phyloP scores from a whole-genome alignment of 1,140 invertebrate species.

The Tribolium madens region DNA sequence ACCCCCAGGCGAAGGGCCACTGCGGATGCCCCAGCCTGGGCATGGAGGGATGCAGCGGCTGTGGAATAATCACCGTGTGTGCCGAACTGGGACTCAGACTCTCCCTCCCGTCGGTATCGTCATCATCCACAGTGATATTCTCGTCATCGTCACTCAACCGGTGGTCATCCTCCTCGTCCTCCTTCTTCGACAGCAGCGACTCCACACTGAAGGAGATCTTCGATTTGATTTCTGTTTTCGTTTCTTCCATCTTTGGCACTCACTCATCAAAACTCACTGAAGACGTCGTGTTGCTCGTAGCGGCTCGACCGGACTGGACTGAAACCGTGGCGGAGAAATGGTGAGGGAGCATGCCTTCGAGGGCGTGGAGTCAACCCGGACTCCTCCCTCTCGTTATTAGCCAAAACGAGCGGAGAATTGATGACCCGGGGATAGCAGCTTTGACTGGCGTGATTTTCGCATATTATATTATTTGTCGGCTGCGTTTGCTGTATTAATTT shows the following conservation, averaged over 20 bases:
- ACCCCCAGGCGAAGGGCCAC: constrained; percentile 62
- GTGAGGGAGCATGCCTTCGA: constrained; percentile 53
- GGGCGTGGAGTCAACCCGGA: constrained; percentile 47
- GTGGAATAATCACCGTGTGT: constrained; percentile 62
- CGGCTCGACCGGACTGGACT: constrained; percentile 53
- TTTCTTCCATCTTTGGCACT: constrained; percentile 59
- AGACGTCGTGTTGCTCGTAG: constrained; percentile 47
- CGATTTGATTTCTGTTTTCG: constrained; percentile 62
- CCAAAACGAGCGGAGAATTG: constrained; percentile 58
- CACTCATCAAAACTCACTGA: constrained; percentile 29
- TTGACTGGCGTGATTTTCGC: constrained; percentile 59
- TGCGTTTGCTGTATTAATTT: constrained; percentile 58
- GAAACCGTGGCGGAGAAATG: neutral
- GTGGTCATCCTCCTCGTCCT: constrained; percentile 53
- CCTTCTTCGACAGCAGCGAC: constrained; percentile 59
- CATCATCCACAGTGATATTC: constrained; percentile 62
- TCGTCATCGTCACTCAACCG: constrained; percentile 60
- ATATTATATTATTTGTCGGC: constrained; percentile 63
- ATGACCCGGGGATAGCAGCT: constrained; percentile 56
- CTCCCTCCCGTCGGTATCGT: constrained; percentile 60
- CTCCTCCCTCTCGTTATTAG: constrained; percentile 58
- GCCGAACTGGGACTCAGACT: constrained; percentile 61
- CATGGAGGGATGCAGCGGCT: constrained; percentile 64
- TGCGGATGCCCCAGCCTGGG: constrained; percentile 59
- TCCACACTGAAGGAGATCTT: constrained; percentile 66